Base-by-base conservation (phyloP, 2,888 invertebrate genomes). In the Caenorhabditis sp. region DNA sequence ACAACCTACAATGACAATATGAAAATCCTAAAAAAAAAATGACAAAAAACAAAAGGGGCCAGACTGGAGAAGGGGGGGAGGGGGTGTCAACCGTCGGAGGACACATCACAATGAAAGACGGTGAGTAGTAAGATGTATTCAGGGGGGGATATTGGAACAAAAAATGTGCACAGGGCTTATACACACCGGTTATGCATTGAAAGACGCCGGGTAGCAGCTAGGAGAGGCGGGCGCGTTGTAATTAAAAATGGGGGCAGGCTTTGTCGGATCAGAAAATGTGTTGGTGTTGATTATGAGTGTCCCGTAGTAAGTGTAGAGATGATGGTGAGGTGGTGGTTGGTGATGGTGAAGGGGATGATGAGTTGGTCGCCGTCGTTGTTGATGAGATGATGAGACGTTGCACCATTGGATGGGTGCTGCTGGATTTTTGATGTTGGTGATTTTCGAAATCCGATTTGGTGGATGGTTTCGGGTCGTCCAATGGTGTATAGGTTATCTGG, bases 161-260 rank as follows among this genome's bases (percentile, higher is more conserved):
- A 14, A 43, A 17, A n/a, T n/a, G 43, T 10, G 43, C 14, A 31
- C 12, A 17, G 43, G 17, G 43, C 14, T 43, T 31, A 31, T 31
- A 62, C 43, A 60, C 70, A 71, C 70, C 67, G 70, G 70, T 71
- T 70, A 63, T 59, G 63, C 59, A n/a, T 52, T 27, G 71, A 71
- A 71, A 71, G 71, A 71, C 71, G 63, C 64, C 71, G 67, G 71
- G 71, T 67, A 71, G 71, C 38, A 58, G 53, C 10, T 54, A 14
- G 23, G 12, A 26, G 23, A 25, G 54, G 25, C 26, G 54, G 3
- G 10, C 14, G 23, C 14, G 21, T 54, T 14, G 23, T 8, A 54
- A 14, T 10, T 25, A 21, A 54, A 54, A 23, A 54, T 14, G 26
- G 54, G 26, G 52, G 23, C 20, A 12, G 20, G 14, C 4, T 21